Evolutionary conservation across 2,113 vertebrate species (phyloP), one percentile per base, ranked within the genome.

Genomic region (Pimephales promelas): DNA sequence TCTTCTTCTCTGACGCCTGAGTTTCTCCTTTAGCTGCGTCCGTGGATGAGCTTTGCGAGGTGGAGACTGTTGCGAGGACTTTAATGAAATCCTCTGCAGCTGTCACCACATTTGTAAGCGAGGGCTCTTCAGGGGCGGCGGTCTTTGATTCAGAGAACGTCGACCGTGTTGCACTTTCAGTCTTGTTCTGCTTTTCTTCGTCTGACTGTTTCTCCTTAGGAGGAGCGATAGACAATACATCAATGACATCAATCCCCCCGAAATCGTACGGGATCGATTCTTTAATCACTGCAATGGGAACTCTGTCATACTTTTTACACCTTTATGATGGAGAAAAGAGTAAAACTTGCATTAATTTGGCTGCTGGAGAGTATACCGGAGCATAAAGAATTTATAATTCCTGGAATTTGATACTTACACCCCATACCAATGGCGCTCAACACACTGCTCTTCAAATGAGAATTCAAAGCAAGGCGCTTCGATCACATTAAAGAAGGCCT

Each of bases 401-500:
- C 2, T 36, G 57, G 57, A 20, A 59, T 18, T 34, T 85, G 56
- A 89, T 90, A 95, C 97, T 97, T 92, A 98, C 97, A 96, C 90
- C 74, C 97, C 92, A 0, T 98, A 98, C 94, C 97, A 97, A 84
- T 95, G 94, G 0, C 95, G 92, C 83, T 99, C 95, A 64, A 95
- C 93, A 34, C 96, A 97, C 84, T 95, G 94, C n/a, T 97, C 95
- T 83, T 94, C 94, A 81, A 94, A 95, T 72, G 83, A 61, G 3
- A 98, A 90, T 47, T 96, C 94, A 57, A 97, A 98, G 91, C 97
- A 98, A 10, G 97, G 97, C 71, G 93, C 95, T 71, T 94, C 92
- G 11, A 98, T 95, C 80, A 97, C 94, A 8, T 96, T 97, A 89
- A 97, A 96, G 92, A 97, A 97, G 0, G 96, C 93, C 81, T 98